Conservation (phyloP, 2,888 invertebrate genomes). For the Tuberolachnus salignus region DNA sequence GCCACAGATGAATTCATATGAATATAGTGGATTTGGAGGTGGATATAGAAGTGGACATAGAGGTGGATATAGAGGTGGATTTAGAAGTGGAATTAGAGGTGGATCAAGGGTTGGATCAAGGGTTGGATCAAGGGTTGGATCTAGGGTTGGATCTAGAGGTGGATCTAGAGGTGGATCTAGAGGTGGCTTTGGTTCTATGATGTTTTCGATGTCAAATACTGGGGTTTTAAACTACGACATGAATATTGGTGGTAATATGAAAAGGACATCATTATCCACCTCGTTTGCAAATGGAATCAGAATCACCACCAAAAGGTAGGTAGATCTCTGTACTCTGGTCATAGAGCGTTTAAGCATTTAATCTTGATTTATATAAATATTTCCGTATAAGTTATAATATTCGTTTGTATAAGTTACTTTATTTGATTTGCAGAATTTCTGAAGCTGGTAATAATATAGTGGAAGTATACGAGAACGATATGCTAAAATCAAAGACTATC, state of each 20-base stretch:
- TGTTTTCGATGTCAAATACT: slow-evolving; percentile 54
- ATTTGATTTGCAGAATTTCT: slow-evolving; percentile 71
- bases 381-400: background rate
- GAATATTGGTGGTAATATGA: slow-evolving; percentile 71
- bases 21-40: slow-evolving; percentile 47
- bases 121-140: no score
- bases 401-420: background rate
- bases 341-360: background rate
- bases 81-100: no score
- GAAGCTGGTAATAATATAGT: slow-evolving; percentile 97
- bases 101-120: no score
- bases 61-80: no score
- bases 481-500: slow-evolving; percentile 94
- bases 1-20: slow-evolving; percentile 55
- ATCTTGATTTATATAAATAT: background rate
- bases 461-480: slow-evolving; percentile 94
- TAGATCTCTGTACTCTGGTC: slow-evolving; percentile 58
- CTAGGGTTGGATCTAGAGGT: no score
- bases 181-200: slow-evolving; percentile 44
- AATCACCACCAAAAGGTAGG: slow-evolving; percentile 94
- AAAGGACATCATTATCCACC: slow-evolving; percentile 90
- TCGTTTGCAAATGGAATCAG: slow-evolving; percentile 95
- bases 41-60: no score
- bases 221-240: slow-evolving; percentile 63
- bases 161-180: no score